Percentiles rank a stretch among this genome's conserved stretches.
phyloP scores from a whole-genome alignment of 2,797 vertebrate species.

The Sebastes trivittatus region DNA sequence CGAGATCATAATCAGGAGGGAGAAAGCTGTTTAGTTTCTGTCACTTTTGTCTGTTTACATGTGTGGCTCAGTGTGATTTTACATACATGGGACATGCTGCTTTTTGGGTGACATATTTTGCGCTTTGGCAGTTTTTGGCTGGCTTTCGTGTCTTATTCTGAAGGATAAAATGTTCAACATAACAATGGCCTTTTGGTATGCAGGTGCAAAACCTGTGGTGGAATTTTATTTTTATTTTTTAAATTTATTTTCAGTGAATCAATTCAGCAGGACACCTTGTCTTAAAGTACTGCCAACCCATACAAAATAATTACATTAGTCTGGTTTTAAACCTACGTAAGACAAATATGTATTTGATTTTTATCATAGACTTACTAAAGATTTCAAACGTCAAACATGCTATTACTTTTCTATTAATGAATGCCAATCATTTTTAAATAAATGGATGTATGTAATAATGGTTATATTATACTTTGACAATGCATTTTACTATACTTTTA shows the following conservation, averaged over 20 bases:
- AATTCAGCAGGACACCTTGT: background rate
- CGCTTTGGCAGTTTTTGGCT: conserved; percentile 24
- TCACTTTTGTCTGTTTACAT: conserved; percentile 75
- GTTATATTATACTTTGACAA: background rate
- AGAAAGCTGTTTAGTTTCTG: conserved; percentile 88
- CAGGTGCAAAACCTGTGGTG: conserved; percentile 22
- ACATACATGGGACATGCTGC: conserved; percentile 38
- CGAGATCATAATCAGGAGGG: conserved; percentile 88
- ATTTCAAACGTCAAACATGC: background rate
- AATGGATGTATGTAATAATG: background rate
- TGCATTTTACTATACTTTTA: background rate
- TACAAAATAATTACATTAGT: background rate
- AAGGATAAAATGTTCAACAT: conserved; percentile 2
- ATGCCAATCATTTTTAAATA: background rate
- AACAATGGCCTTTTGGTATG: background rate
- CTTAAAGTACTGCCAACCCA: background rate
- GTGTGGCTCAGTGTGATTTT: conserved; percentile 41
- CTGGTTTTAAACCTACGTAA: background rate
- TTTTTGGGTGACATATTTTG: conserved; percentile 40
- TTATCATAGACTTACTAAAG: background rate
- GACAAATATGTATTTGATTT: background rate
- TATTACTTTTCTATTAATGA: background rate
- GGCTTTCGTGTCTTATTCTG: conserved; percentile 22
- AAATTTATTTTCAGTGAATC: background rate
- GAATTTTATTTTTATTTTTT: background rate